phyloP scores from a whole-genome alignment of 2,113 vertebrate species.

The Marmota monax region DNA sequence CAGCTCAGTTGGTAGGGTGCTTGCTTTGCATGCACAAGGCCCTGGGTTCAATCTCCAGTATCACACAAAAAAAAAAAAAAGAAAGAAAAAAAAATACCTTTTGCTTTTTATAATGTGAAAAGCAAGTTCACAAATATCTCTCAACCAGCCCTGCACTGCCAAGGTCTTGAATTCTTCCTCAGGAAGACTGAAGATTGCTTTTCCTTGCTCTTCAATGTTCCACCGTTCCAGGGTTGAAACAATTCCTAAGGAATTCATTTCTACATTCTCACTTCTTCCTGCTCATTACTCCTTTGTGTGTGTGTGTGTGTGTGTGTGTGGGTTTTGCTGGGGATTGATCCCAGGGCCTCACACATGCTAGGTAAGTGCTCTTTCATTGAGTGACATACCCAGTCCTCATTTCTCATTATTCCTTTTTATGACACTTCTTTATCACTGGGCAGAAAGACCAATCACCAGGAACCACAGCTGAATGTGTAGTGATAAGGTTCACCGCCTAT shows the following conservation, averaged over 20 bases:
- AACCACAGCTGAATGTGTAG: too few relatives aligned
- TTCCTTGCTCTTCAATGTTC: not conserved
- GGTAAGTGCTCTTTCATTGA: too few relatives aligned
- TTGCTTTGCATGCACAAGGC: too few relatives aligned
- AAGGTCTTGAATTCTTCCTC: not conserved
- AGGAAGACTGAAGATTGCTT: not conserved
- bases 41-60: too few relatives aligned
- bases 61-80: too few relatives aligned
- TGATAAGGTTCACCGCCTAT: not conserved
- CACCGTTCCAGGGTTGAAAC: not conserved
- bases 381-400: too few relatives aligned
- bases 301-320: too few relatives aligned
- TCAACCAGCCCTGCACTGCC: not conserved
- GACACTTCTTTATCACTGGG: too few relatives aligned
- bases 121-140: not conserved
- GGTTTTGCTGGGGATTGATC: too few relatives aligned
- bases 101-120: not conserved
- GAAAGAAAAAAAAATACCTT: too few relatives aligned
- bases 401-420: not conserved
- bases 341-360: too few relatives aligned
- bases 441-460: not conserved
- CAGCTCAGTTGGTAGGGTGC: too few relatives aligned
- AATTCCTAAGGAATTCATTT: not conserved
- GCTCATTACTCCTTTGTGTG: not conserved
- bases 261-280: not conserved